phyloP scores from a whole-genome alignment of 1,140 invertebrate species.

The Chionoecetes opilio region DNA sequence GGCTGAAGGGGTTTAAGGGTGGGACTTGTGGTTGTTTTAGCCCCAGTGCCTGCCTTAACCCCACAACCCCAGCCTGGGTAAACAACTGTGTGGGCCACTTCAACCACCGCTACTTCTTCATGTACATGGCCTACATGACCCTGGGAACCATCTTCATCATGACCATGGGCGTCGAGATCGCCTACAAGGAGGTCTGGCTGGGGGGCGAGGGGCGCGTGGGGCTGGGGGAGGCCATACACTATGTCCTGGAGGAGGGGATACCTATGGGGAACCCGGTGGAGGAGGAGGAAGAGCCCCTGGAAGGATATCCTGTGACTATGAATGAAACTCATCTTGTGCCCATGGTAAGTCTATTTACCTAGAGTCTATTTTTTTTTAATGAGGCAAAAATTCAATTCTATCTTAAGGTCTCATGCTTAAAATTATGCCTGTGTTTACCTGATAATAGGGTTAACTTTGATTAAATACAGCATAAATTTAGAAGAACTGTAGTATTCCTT shows the following conservation, averaged over 20 bases:
- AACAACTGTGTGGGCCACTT: conserved; percentile 98
- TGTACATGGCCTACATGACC: conserved; percentile 96
- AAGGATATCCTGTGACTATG: conserved; percentile 89
- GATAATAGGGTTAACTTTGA: too few relatives aligned
- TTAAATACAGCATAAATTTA: too few relatives aligned
- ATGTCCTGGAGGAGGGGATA: conserved; percentile 81
- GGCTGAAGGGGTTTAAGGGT: too few relatives aligned
- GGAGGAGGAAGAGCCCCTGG: conserved; percentile 84
- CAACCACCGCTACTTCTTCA: conserved; percentile 97
- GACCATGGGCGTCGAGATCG: conserved; percentile 93
- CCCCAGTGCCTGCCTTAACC: too few relatives aligned
- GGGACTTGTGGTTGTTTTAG: too few relatives aligned
- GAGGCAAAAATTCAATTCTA: too few relatives aligned
- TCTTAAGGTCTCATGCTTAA: too few relatives aligned
- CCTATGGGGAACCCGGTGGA: conserved; percentile 85
- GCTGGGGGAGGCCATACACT: conserved; percentile 82
- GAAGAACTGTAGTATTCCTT: too few relatives aligned
- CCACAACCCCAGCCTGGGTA: conserved; percentile 90
- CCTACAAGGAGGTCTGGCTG: conserved; percentile 90
- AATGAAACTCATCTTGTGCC: conserved; percentile 90
- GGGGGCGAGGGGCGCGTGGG: conserved; percentile 82
- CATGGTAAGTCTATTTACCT: conserved; percentile 85
- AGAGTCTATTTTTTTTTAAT: too few relatives aligned
- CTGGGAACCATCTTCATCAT: conserved; percentile 94
- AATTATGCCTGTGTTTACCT: too few relatives aligned